Evolutionary conservation across 2,113 vertebrate species (phyloP).

Genomic region (Saiga tatarica): DNA sequence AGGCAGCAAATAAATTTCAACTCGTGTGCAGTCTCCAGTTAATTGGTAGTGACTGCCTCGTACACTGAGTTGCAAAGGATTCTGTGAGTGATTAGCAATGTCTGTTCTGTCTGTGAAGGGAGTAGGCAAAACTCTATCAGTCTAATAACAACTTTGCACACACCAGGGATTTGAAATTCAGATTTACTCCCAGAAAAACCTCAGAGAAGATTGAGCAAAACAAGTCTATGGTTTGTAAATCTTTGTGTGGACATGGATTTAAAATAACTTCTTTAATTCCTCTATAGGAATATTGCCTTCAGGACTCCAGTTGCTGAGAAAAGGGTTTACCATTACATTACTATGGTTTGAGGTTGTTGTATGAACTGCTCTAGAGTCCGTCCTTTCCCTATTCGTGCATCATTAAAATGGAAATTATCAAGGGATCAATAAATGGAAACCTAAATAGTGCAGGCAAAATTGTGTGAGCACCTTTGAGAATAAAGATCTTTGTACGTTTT

Average conservation of each 20-base stretch:
- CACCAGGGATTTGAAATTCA: conserved; percentile 44
- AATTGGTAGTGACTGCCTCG: background rate
- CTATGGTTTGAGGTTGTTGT: background rate
- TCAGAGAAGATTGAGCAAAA: conserved; percentile 1
- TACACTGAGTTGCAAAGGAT: background rate
- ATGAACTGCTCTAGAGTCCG: background rate
- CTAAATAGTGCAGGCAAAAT: background rate
- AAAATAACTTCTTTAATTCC: conserved; percentile 36
- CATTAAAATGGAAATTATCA: background rate
- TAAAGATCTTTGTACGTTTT: conserved; percentile 44
- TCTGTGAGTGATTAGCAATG: conserved; percentile 15
- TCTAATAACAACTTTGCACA: conserved; percentile 14
- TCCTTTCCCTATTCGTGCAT: background rate
- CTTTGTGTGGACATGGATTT: background rate
- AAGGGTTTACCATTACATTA: background rate
- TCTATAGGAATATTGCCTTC: conserved; percentile 6
- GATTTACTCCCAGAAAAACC: conserved; percentile 36
- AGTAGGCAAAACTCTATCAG: background rate
- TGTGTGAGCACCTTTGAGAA: background rate
- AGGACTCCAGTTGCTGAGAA: background rate
- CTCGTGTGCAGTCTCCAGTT: background rate
- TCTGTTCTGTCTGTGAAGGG: background rate
- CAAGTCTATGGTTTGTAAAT: conserved; percentile 1
- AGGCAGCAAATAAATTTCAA: background rate
- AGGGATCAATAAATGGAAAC: conserved; percentile 31